Evolutionary conservation across 1,140 invertebrate genomes (phyloP).

Genomic region (Heliconius eleuchia): DNA sequence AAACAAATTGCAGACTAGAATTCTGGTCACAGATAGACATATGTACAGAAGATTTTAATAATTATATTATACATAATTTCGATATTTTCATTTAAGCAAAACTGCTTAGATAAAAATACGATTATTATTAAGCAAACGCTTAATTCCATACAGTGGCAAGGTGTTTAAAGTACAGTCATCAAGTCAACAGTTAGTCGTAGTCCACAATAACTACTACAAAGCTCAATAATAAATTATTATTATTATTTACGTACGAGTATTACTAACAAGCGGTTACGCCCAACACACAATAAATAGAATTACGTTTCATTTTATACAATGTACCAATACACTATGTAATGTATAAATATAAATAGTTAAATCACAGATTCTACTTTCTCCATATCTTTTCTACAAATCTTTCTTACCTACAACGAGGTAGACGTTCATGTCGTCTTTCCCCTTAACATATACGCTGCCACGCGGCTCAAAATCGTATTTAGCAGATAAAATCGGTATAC

Average conservation of each 20-base stretch:
- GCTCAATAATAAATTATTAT: constrained; percentile 46
- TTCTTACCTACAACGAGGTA: constrained; percentile 86
- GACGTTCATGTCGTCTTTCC: constrained; percentile 96
- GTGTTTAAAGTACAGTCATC: constrained; percentile 50
- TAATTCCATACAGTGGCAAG: constrained; percentile 57
- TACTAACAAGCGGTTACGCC: constrained; percentile 40
- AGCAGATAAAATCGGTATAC: constrained; percentile 84
- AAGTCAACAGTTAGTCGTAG: constrained; percentile 25
- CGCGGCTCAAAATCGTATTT: constrained; percentile 91
- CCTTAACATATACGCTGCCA: constrained; percentile 95
- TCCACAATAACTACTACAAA: constrained; percentile 31
- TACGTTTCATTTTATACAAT: constrained; percentile 15
- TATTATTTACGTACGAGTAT: constrained; percentile 44
- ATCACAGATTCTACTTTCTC: constrained; percentile 79
- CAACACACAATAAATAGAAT: constrained; percentile 48
- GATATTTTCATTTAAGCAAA: not conserved
- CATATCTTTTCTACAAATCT: constrained; percentile 59
- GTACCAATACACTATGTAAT: constrained; percentile 31
- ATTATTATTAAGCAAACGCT: not conserved
- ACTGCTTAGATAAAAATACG: too few species aligned
- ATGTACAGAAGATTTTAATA: not conserved
- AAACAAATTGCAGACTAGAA: constrained; percentile 61
- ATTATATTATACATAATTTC: not conserved
- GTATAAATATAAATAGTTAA: constrained; percentile 74
- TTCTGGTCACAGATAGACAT: constrained; percentile 62